Percentiles rank a stretch among this genome's conserved stretches.
phyloP scores from a whole-genome alignment of 92 coral and sea anemone species.

The Heliopora coerulea region DNA sequence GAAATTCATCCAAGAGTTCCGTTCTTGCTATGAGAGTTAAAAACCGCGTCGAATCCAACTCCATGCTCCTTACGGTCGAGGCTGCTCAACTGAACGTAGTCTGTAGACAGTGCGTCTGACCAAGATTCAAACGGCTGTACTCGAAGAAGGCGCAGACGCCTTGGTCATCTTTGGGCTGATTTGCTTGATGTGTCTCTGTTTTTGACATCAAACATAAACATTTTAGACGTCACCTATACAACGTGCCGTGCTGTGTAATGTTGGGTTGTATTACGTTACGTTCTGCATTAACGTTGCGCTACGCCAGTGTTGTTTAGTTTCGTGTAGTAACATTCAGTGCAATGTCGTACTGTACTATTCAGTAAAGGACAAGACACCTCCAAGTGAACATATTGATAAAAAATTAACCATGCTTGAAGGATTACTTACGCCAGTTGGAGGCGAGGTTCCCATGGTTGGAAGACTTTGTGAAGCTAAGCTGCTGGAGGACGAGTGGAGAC shows the following conservation, averaged over 20 bases:
- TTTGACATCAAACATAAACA: not conserved
- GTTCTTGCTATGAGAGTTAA: too few species aligned
- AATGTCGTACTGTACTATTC: too few species aligned
- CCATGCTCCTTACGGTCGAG: not conserved
- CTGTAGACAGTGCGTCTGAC: not conserved
- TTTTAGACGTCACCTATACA: too few species aligned
- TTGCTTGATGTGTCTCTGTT: constrained; percentile 32
- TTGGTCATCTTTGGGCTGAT: constrained; percentile 35
- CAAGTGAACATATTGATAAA: too few species aligned
- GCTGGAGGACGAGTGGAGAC: constrained; percentile 88
- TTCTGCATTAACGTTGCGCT: too few species aligned
- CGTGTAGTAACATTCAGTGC: too few species aligned
- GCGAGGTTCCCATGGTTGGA: constrained; percentile 45
- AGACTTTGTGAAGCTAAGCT: constrained; percentile 61
- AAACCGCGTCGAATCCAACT: not conserved
- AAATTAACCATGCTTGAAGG: not conserved
- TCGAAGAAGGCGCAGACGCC: constrained; percentile 17
- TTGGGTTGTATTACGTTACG: not conserved
- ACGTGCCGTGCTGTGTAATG: too few species aligned
- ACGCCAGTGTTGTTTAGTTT: too few species aligned
- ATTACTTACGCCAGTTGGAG: constrained; percentile 37
- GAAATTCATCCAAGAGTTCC: too few species aligned
- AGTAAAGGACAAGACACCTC: too few species aligned
- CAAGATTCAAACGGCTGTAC: constrained; percentile 33
- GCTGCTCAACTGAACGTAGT: not conserved